Evolutionary conservation across 30 jellyfish, hydroid and myxozoan species (phyloP), one percentile per base, ranked within the genome.

Genomic region (Phacellophora camtschatica): DNA sequence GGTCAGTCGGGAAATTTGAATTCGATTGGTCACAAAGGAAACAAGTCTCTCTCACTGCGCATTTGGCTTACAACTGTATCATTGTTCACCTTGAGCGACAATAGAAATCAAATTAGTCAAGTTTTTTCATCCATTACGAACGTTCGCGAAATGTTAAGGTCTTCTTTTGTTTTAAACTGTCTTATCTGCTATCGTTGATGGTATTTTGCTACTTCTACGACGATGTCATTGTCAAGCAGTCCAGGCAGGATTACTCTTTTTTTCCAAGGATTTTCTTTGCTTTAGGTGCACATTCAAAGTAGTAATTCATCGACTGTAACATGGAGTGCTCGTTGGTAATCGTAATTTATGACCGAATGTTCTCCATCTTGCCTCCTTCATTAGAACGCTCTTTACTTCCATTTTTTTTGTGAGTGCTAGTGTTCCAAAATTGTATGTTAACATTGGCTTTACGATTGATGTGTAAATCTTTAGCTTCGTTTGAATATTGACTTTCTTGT

Each of bases 371-470:
- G 10, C 12, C 18, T 7, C 68, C 18, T 54, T 54, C 68, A 54
- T 54, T n/a, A n/a, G n/a, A n/a, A n/a, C n/a, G n/a, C n/a, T n/a
- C n/a, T n/a, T n/a, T n/a, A n/a, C n/a, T n/a, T n/a, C n/a, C n/a
- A n/a, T n/a, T n/a, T 53, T 53, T 58, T 58, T 58, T 58, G 73
- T 66, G 68, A 66, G 81, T 35, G 81, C 36, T 54, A 69, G 71
- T 69, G 83, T 69, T 69, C 25, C 71, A 65, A 65, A 35, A 65
- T 65, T 65, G 66, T 41, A 65, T 65, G 80, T 65, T 65, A 65
- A 30, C 62, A 41, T 5, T 11, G 76, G 76, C 56, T 62, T 62
- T 41, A 7, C 70, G n/a, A n/a, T n/a, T n/a, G n/a, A n/a, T n/a
- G n/a, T n/a, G n/a, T n/a, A 41, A 30, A 33, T 10, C 58, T 65